Evolutionary conservation across 2,797 vertebrate species (phyloP), one percentile per base, ranked within the genome.

Genomic region (Odontamblyopus lacepedii): DNA sequence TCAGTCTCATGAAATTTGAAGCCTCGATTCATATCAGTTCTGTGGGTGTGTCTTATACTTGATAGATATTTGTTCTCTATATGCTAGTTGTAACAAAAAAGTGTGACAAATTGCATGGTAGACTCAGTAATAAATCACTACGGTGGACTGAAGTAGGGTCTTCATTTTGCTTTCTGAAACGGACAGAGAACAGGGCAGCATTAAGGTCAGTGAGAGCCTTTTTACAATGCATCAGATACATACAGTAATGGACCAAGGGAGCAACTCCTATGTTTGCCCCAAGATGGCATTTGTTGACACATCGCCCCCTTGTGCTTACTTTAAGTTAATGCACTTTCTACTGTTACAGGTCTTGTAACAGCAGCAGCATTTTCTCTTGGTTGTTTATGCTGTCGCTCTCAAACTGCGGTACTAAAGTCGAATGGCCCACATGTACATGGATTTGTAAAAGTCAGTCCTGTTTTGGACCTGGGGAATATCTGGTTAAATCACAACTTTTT

Each of bases 231-330:
- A 78, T 60, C 38, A 77, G 64, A 0, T 15, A 62, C 64, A 32
- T 51, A 38, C 35, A 38, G 35, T 0, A 9, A 57, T 69, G 35
- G 23, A 29, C 50, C 63, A 57, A 75, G 57, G 53, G 32, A 71
- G 53, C 41, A 32, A 74, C 16, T 19, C 19, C 41, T 29, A 23
- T 27, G 9, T 69, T 67, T 55, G 4, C 70, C 55, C 56, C 44
- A 71, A 27, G 67, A 11, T 62, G 80, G 63, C 71, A 74, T 63
- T 6, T 80, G 71, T 69, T 19, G n/a, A 65, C 11, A 62, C 32
- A 77, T 83, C 80, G 81, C 81, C 89, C 73, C 81, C 89, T 53
- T 41, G 79, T 92, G 87, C 82, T 4, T 0, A 6, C 2, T 72
- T 3, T 3, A 1, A 32, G 66, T 12, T 61, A 81, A 3, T 51